A percentile compares a stretch with the other conserved stretches of the same genome.
phyloP scores from a whole-genome alignment of 2,888 invertebrate genomes.

The Machimus rusticus region DNA sequence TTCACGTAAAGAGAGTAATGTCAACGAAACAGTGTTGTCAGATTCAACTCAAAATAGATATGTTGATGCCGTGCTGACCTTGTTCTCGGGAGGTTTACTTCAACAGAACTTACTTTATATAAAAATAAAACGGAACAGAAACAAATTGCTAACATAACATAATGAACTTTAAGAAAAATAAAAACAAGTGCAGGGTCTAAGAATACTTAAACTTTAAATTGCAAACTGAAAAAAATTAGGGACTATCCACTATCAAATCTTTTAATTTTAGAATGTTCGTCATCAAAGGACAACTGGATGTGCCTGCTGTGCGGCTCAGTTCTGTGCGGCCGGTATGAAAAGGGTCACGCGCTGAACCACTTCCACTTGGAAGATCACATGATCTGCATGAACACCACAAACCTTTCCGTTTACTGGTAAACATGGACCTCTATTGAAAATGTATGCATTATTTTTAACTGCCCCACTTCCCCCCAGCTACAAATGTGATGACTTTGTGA shows the following conservation, averaged over 20 bases:
- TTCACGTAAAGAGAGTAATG: background rate
- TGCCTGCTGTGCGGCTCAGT: constrained; percentile 78
- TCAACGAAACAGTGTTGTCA: background rate
- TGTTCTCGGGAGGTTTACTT: no score
- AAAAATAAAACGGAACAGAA: no score
- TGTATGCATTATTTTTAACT: background rate
- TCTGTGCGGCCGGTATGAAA: constrained; percentile 79
- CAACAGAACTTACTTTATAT: no score
- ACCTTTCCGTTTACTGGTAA: constrained; percentile 79
- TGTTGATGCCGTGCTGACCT: no score
- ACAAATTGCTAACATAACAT: no score
- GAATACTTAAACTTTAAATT: no score
- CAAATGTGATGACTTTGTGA: constrained; percentile 80
- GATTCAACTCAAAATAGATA: no score
- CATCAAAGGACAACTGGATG: constrained; percentile 76
- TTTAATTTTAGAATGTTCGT: constrained; percentile 67
- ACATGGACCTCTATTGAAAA: background rate
- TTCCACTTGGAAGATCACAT: constrained; percentile 71
- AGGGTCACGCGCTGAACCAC: constrained; percentile 78
- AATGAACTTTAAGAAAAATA: no score
- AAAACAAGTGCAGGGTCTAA: no score
- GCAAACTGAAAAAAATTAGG: no score
- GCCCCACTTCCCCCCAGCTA: constrained; percentile 68
- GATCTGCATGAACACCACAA: constrained; percentile 80
- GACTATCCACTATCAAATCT: background rate